Conservation (phyloP, 2,888 invertebrate genomes). For the Dendrolimus houi region DNA sequence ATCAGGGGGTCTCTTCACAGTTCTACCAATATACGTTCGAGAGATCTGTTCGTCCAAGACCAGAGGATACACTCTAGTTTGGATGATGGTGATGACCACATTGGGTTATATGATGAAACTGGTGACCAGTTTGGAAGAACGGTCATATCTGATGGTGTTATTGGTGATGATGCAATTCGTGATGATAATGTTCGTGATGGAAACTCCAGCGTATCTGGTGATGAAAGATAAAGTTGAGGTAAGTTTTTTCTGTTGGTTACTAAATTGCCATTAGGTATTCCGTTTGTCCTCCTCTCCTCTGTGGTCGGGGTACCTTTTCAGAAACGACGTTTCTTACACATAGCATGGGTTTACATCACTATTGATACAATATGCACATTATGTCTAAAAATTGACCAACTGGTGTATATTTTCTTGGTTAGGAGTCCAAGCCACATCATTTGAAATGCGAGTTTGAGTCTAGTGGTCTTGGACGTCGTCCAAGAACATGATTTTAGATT, state of each 20-base stretch:
- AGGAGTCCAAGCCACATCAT: no score
- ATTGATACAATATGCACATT: no score
- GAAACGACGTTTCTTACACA: no score
- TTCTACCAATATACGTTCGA: conserved; percentile 44
- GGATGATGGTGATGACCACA: conserved; percentile 40
- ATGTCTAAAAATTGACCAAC: no score
- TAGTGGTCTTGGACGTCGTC: no score
- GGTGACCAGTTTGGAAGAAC: conserved; percentile 28
- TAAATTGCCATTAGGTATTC: no score
- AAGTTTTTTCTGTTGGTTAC: conserved; percentile 7
- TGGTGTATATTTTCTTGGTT: no score
- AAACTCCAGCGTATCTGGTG: conserved; percentile 50
- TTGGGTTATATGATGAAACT: conserved; percentile 42
- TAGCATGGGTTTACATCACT: no score
- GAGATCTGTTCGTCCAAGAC: conserved; percentile 33
- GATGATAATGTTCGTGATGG: conserved; percentile 34
- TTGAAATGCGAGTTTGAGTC: no score
- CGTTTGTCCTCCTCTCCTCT: no score
- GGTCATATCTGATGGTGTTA: conserved; percentile 40
- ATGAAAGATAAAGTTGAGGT: conserved; percentile 46
- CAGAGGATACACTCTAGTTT: conserved; percentile 29
- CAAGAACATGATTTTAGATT: no score
- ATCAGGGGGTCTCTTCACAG: conserved; percentile 43
- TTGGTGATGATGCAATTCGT: conserved; percentile 42
- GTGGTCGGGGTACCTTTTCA: no score